Conservation (phyloP, 2,888 invertebrate genomes). For the Lasioglossum morio region DNA sequence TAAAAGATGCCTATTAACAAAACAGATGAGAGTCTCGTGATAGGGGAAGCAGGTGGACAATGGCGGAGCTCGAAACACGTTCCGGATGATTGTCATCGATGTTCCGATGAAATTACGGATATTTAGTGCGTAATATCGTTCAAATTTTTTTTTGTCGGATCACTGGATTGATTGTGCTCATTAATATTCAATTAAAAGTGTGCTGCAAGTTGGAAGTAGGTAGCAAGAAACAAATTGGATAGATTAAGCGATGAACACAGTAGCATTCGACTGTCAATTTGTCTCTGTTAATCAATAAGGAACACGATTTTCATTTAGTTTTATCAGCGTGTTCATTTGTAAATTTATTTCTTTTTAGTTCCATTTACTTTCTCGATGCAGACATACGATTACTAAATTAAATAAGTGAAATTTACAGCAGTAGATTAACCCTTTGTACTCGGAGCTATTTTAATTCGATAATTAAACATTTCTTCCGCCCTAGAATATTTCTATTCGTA, state of each 20-base stretch:
- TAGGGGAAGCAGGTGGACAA: constrained; percentile 55
- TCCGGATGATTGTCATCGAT: not conserved
- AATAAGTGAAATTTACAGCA: no score
- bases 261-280: not conserved
- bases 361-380: not conserved
- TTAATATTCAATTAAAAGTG: not conserved
- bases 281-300: not conserved
- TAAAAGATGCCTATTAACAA: constrained; percentile 65
- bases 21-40: constrained; percentile 75
- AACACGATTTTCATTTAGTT: not conserved
- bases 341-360: not conserved
- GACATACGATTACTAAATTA: not conserved
- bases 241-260: not conserved
- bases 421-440: no score
- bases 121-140: not conserved
- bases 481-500: no score
- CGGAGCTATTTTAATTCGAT: no score
- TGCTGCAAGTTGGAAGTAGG: not conserved
- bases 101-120: not conserved
- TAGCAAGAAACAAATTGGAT: not conserved
- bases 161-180: not conserved
- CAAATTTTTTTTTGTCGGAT: not conserved
- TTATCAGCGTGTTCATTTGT: not conserved
- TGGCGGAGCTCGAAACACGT: not conserved
- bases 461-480: no score